Percentiles rank a stretch among this genome's conserved stretches.
phyloP scores from a whole-genome alignment of 2,888 invertebrate species.

The Drosophila lacicola region DNA sequence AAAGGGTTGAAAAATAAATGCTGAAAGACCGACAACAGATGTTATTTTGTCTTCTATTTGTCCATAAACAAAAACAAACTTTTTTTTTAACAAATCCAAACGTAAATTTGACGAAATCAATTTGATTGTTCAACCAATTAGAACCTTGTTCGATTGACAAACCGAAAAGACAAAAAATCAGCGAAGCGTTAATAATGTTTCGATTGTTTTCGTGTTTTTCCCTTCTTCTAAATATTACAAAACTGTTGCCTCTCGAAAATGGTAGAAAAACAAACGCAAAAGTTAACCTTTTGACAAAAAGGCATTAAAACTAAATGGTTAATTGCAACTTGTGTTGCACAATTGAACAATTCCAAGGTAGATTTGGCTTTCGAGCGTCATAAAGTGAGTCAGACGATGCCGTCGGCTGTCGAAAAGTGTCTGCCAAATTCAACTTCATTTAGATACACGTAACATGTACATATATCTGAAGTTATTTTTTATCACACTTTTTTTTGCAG shows the following conservation, averaged over 20 bases:
- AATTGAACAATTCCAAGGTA: conserved; percentile 58
- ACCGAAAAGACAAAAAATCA: conserved; percentile 24
- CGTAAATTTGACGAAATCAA: conserved; percentile 63
- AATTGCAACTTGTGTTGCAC: conserved; percentile 55
- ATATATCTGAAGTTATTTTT: conserved; percentile 20
- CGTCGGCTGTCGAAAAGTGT: background rate
- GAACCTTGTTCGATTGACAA: conserved; percentile 18
- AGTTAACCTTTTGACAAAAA: conserved; percentile 45
- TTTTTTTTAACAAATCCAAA: conserved; percentile 8
- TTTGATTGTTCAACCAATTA: conserved; percentile 38
- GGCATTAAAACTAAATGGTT: conserved; percentile 46
- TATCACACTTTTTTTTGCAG: conserved; percentile 22
- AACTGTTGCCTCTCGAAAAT: conserved; percentile 34
- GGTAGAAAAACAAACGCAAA: conserved; percentile 11
- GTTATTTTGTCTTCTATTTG: background rate
- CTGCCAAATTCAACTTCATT: background rate
- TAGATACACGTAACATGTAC: conserved; percentile 8
- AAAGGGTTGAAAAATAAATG: background rate
- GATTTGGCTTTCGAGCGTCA: conserved; percentile 9
- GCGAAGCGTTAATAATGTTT: conserved; percentile 65
- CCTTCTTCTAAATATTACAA: conserved; percentile 35
- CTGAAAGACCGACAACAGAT: background rate
- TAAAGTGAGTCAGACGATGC: conserved; percentile 23
- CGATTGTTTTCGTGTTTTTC: conserved; percentile 1
- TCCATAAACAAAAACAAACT: background rate